Conservation (phyloP, 2,113 vertebrate genomes). For the Megatriorchis doriae region DNA sequence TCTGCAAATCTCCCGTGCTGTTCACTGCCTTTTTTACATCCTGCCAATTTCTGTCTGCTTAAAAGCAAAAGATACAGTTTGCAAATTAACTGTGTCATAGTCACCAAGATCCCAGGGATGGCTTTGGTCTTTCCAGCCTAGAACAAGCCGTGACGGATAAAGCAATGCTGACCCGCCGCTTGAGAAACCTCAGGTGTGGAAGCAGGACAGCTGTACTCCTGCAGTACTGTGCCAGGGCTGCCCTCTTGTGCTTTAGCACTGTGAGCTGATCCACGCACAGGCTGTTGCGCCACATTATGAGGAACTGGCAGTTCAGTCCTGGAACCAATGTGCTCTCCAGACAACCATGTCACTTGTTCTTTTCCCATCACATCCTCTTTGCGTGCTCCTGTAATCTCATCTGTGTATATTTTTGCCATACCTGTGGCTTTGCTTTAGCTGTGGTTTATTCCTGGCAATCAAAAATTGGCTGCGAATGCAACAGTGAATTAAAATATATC, state of each 20-base stretch:
- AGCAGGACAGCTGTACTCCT: background rate
- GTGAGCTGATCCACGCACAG: background rate
- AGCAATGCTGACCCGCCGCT: fast-evolving
- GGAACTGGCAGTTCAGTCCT: background rate
- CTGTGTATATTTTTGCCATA: background rate
- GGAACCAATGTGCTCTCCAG: fast-evolving
- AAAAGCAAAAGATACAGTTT: too few species aligned
- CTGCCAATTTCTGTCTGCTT: background rate
- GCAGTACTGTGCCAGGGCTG: background rate
- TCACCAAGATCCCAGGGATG: background rate
- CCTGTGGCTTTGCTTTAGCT: background rate
- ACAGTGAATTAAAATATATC: background rate
- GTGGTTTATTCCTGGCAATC: background rate
- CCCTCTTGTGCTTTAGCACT: background rate
- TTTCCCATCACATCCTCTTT: background rate
- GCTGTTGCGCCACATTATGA: fast-evolving
- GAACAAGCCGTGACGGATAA: fast-evolving
- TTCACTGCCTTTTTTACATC: fast-evolving
- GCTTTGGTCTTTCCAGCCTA: background rate
- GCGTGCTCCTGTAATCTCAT: background rate
- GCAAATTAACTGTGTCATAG: background rate
- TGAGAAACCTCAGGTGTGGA: background rate
- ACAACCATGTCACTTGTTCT: background rate
- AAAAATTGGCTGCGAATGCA: fast-evolving
- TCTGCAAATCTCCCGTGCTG: background rate